phyloP scores from a whole-genome alignment of 2,797 vertebrate species.

The Mormyrops attenuatus region DNA sequence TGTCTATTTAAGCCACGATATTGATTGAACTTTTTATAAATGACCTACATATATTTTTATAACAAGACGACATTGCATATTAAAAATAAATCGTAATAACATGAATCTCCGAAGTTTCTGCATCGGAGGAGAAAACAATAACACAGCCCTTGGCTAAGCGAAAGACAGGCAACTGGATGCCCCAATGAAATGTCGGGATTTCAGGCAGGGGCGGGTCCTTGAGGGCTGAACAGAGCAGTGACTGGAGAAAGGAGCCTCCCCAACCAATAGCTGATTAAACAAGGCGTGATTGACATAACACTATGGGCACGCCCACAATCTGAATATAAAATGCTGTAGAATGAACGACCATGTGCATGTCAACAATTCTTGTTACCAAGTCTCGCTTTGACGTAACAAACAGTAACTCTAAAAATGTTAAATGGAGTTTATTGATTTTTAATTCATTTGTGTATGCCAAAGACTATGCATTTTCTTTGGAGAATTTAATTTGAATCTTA shows the following conservation, averaged over 20 bases:
- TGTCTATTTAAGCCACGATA: neutral
- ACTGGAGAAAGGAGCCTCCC: neutral
- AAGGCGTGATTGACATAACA: neutral
- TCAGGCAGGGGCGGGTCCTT: neutral
- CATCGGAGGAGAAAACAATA: conserved; percentile 11
- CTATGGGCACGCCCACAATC: neutral
- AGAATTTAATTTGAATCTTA: neutral
- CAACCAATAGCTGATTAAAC: neutral
- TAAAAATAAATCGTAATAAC: neutral
- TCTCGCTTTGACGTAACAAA: neutral
- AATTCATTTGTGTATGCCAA: neutral
- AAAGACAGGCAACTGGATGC: neutral
- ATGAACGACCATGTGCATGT: neutral
- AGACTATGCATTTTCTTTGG: neutral
- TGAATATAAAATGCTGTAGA: neutral
- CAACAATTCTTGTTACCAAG: neutral
- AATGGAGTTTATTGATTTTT: neutral
- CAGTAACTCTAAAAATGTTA: neutral
- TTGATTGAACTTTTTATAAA: neutral
- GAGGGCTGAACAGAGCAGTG: neutral
- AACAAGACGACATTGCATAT: neutral
- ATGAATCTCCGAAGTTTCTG: neutral
- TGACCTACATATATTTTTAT: neutral
- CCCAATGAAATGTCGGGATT: conserved; percentile 3
- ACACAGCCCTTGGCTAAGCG: neutral